Evolutionary conservation across 2,888 invertebrate species (phyloP).

Genomic region (Dione vanillae): DNA sequence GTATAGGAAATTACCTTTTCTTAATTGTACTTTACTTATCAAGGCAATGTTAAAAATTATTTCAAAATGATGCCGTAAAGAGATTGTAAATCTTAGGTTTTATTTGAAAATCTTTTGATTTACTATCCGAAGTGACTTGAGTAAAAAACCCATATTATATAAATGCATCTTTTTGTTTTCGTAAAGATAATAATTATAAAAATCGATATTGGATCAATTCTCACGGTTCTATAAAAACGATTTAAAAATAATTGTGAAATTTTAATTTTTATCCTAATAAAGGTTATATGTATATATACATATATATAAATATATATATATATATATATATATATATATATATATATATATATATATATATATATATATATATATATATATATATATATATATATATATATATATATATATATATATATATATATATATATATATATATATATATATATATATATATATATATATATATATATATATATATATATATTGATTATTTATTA

Average conservation of each 20-base stretch:
- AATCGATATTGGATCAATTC: not conserved
- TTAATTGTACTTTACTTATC: too few species aligned
- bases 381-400: too few species aligned
- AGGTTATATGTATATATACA: not conserved
- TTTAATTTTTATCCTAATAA: constrained; percentile 4
- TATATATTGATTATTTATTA: constrained; percentile 28
- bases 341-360: too few species aligned
- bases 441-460: too few species aligned
- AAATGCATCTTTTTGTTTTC: not conserved
- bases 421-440: too few species aligned
- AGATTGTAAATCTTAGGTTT: constrained; percentile 9
- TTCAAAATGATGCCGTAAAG: not conserved
- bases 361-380: too few species aligned
- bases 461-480: too few species aligned
- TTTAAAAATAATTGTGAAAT: not conserved
- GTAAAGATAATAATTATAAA: not conserved
- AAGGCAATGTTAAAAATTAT: not conserved
- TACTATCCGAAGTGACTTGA: not conserved
- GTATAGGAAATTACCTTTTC: too few species aligned
- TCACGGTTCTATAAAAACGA: not conserved
- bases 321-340: too few species aligned
- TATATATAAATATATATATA: too few species aligned
- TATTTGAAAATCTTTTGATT: constrained; percentile 1
- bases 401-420: too few species aligned
- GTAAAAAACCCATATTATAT: not conserved